Evolutionary conservation across 2,113 vertebrate genomes (phyloP), one percentile per base, ranked within the genome.

Genomic region (Crotophaga sulcirostris): DNA sequence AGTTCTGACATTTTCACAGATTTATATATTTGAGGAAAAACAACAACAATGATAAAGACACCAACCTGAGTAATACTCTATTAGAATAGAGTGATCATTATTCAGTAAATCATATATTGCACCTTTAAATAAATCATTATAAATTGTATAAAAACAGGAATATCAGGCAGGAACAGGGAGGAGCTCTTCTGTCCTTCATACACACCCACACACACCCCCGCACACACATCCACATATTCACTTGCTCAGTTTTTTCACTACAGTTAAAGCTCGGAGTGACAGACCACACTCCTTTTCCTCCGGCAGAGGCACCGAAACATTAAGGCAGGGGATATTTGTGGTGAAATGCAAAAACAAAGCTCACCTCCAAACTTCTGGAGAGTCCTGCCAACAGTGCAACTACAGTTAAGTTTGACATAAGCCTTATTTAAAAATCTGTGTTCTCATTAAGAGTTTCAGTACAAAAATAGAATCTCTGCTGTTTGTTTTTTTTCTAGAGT

Each of bases 381-480:
- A 88, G 80, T 86, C 84, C 93, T 96, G 86, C 94, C 89, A 96
- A 96, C 96, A 98, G 97, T 96, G 96, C 96, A 92, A 97, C 89
- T 70, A 94, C 93, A 97, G 88, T 97, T 84, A 84, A 90, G 89
- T 97, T 91, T 90, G 87, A 90, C 81, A 88, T 95, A 97, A 97
- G 95, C 90, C 97, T 97, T 96, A 95, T 49, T 97, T 97, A 97
- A 98, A 98, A 97, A 98, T 95, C 69, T 96, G 95, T 91, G 96
- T 94, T 96, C 97, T 97, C 97, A 97, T 97, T 96, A 96, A 77
- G 96, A 98, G 97, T 97, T 97, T 97, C 97, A 92, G 89, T 98
- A 98, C 91, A 98, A 98, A 98, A 98, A 98, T 98, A 98, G 83
- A 98, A 96, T 90, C 97, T 98, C 96, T 98, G 98, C 94, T 97